These are phyloP conservation scores for Perizoma flavofasciatum DNA, from an alignment of 2,888 invertebrate species.

Conservation along the genomic window DNA sequence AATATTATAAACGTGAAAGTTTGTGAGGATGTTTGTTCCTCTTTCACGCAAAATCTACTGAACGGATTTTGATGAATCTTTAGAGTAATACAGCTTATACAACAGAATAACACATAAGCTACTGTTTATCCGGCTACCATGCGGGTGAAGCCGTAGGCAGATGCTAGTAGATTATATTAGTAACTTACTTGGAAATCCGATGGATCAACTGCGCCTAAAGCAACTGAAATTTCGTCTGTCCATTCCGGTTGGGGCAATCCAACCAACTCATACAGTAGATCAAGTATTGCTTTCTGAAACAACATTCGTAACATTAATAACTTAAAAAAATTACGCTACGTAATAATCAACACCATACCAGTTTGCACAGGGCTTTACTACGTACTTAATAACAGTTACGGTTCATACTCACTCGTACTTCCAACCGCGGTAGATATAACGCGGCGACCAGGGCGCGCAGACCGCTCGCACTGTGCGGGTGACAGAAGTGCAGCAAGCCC, in stretches of 20 bases:
- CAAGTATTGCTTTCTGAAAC: conserved; percentile 93
- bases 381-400: not conserved
- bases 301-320: not conserved
- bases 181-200: conserved; percentile 86
- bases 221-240: conserved; percentile 96
- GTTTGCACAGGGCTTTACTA: no score
- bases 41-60: no score
- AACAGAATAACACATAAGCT: no score
- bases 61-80: no score
- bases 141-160: no score
- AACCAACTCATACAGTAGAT: conserved; percentile 95
- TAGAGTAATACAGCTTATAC: no score
- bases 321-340: not conserved
- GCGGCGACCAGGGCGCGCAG: conserved; percentile 90
- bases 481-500: conserved; percentile 94
- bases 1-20: no score
- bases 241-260: conserved; percentile 94
- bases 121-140: no score
- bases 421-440: conserved; percentile 93
- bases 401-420: conserved; percentile 90
- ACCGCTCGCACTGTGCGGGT: conserved; percentile 89
- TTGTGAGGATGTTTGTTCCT: no score
- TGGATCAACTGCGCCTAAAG: conserved; percentile 94
- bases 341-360: no score
- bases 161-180: not conserved